Base-by-base conservation (phyloP, 2,113 vertebrate species). In the Xiphophorus hellerii region DNA sequence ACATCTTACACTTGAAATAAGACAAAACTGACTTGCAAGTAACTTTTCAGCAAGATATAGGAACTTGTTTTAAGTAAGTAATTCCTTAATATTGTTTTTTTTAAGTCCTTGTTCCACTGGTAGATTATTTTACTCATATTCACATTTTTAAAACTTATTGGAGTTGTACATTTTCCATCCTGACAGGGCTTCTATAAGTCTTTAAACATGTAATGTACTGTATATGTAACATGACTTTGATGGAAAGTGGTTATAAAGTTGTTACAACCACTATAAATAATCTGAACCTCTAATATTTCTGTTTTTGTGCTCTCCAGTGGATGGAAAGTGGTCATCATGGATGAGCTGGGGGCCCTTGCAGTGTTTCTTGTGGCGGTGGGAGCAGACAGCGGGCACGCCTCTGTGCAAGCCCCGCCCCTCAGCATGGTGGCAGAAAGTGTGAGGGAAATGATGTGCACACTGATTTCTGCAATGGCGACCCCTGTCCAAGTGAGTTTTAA, bases 381-480 rank as follows among this genome's bases (percentile, higher is more conserved):
- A 94, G 94, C 72, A 95, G 94, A 71, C 96, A 97, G 88, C 96
- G 97, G 77, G 95, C 91, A 0, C 95, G 97, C 31, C 92, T 93
- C 65, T 99, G 98, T 83, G 95, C 96, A 0, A 95, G 94, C 73
- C 98, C 98, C 0, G 66, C 88, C 5, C 97, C 97, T 0, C 94
- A 95, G 70, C 86, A 97, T 0, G 96, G 96, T 4, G 98, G 98
- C 37, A 94, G 89, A 80, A 93, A 86, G 68, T 99, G 98, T 61
- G 97, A 97, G 89, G 98, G 98, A 27, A 97, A 87, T 0, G 96
- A 96, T 10, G 33, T 96, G 28, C 97, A 98, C 44, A 91, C 93
- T 10, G 97, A 98, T 84, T 97, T 98, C 92, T 99, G 98, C 88
- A 98, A 99, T 92, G 96, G 76, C 1, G 96, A 98, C 72, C 95